Base-by-base conservation (phyloP, 53 echinoderm and acorn worm species). In the Zoroaster sp. region DNA sequence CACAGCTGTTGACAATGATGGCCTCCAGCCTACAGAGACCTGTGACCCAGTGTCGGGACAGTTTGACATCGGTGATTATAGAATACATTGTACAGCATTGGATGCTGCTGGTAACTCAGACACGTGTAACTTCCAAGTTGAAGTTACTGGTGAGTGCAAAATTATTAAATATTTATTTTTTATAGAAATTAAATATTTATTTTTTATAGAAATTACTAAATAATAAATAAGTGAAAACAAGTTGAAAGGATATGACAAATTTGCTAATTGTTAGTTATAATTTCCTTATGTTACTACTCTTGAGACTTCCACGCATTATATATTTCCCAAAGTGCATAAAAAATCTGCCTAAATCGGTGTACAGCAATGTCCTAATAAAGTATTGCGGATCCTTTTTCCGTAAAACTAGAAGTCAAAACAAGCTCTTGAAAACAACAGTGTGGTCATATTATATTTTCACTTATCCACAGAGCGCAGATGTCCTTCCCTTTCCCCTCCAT, bases 121-220 rank as follows among this genome's bases (percentile, higher is more conserved):
- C 20, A 80, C 37, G 23, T 95, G 95, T 67, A 12, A 33, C 51
- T 93, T 91, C 87, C 49, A 81, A 30, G 35, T 95, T 14, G 51
- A 88, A 71, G 89, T 95, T 12, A 68, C 47, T 68, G 93, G 95
- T 95, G 28, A 88, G 80, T n/a, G n/a, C n/a, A n/a, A 30, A 14
- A 11, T 47, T 73, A 20, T 69, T 39, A 68, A 21, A 37, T 20
- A 10, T 31, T 75, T 75, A 3, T 2, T 42, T 42, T 28, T 1
- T 25, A 18, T 46, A 12, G 10, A 21, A 13, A n/a, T n/a, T 42
- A 25, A 35, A n/a, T 55, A 53, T 18, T 63, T 80, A 14, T 6
- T 17, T 39, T 80, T n/a, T 3, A n/a, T 68, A 35, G 34, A 33
- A 7, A 18, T 18, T 72, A 11, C 23, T 72, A 70, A 32, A 5